These are phyloP conservation scores for Spilarctia lutea DNA, from an alignment of 2,888 invertebrate genomes.

Conservation along the genomic window DNA sequence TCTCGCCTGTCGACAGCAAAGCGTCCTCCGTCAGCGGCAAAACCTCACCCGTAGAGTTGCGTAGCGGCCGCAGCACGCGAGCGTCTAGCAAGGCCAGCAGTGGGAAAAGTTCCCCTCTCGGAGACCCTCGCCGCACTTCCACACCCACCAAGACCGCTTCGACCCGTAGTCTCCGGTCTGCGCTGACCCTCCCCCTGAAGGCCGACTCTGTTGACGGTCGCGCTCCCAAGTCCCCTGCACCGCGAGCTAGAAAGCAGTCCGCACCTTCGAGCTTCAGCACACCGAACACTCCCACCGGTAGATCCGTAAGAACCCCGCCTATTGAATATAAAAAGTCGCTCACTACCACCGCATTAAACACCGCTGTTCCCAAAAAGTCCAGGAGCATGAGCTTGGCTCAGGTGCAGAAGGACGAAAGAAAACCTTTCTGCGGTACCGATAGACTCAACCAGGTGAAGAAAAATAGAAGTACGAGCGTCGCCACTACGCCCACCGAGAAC, in stretches of 20 bases:
- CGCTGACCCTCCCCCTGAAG: constrained; percentile 71
- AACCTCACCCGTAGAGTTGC: constrained; percentile 60
- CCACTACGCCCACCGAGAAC: constrained; percentile 63
- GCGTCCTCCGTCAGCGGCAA: constrained; percentile 70
- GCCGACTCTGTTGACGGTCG: constrained; percentile 54
- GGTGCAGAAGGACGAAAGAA: constrained; percentile 62
- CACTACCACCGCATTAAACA: constrained; percentile 58
- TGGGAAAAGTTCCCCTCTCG: constrained; percentile 61
- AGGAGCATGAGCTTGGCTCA: constrained; percentile 78
- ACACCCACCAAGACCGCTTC: constrained; percentile 62
- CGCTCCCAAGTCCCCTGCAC: constrained; percentile 49
- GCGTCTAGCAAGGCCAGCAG: constrained; percentile 59
- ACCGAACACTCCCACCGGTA: constrained; percentile 67
- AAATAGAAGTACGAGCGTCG: constrained; percentile 60
- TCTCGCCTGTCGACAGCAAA: constrained; percentile 70
- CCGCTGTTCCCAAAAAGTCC: constrained; percentile 74
- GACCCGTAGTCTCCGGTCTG: constrained; percentile 52
- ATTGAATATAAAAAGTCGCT: constrained; percentile 69
- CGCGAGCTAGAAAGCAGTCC: constrained; percentile 74
- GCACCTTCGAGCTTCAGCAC: constrained; percentile 76
- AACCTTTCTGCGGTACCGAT: constrained; percentile 72
- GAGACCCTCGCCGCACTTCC: constrained; percentile 61
- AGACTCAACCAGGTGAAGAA: constrained; percentile 64
- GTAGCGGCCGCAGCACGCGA: constrained; percentile 53
- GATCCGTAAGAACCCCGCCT: constrained; percentile 69